Evolutionary conservation across 2,888 invertebrate genomes (phyloP).

Genomic region (Patella ulyssiponensis): DNA sequence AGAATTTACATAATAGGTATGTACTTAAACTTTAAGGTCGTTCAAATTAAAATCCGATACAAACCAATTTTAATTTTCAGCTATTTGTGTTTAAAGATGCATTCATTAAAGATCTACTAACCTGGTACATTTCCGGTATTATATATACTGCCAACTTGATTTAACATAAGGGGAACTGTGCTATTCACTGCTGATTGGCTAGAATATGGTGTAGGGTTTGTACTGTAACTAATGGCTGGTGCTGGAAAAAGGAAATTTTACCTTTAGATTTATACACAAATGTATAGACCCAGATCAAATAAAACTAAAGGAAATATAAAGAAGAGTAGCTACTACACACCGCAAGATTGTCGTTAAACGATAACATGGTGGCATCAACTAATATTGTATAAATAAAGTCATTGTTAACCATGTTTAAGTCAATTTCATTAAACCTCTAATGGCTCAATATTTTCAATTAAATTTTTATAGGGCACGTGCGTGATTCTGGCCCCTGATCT

Average conservation of each 20-base stretch:
- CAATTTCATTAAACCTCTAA: too few species aligned
- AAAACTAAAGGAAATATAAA: too few species aligned
- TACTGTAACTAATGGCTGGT: conserved; percentile 29
- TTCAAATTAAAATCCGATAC: conserved; percentile 2
- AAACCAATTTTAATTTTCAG: too few species aligned
- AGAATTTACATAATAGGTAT: too few species aligned
- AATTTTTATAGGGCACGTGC: conserved; percentile 7
- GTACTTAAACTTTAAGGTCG: not conserved
- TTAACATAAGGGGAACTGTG: conserved; percentile 34
- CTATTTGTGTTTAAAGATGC: too few species aligned
- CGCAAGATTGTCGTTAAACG: too few species aligned
- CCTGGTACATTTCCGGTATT: conserved; percentile 29
- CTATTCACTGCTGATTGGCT: conserved; percentile 31
- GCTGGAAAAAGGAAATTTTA: conserved; percentile 14
- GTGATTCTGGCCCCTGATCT: not conserved
- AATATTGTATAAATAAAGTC: too few species aligned
- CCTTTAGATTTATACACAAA: too few species aligned
- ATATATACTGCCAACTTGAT: conserved; percentile 27
- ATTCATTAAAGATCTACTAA: conserved; percentile 10
- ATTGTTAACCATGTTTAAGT: too few species aligned
- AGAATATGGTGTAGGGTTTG: conserved; percentile 27
- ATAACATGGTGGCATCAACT: too few species aligned
- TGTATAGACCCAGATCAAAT: too few species aligned
- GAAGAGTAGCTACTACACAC: too few species aligned
- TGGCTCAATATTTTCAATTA: not conserved